Conservation (phyloP, 2,797 vertebrate genomes). For the Furcifer pardalis region DNA sequence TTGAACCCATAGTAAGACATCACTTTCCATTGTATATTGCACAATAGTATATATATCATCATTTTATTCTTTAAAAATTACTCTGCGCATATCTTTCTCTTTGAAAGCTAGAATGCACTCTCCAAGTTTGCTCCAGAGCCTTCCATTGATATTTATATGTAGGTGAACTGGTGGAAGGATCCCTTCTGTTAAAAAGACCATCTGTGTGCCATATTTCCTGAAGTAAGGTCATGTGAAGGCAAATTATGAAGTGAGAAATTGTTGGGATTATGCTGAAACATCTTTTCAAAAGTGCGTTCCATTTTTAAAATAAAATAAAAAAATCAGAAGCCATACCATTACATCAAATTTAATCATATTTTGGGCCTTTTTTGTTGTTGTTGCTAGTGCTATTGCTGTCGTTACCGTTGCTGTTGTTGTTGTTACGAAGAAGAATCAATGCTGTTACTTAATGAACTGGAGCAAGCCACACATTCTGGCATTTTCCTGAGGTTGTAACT, state of each 20-base stretch:
- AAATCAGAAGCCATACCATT: slow-evolving; percentile 64
- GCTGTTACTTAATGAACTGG: slow-evolving; percentile 71
- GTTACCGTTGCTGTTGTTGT: not conserved
- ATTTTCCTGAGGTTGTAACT: slow-evolving; percentile 68
- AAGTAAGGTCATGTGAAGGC: slow-evolving; percentile 55
- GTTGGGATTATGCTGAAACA: slow-evolving; percentile 40
- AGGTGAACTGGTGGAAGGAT: slow-evolving; percentile 49
- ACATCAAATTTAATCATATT: slow-evolving; percentile 64
- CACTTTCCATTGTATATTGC: not conserved
- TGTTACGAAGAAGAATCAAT: slow-evolving; percentile 39
- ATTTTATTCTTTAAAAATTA: not conserved
- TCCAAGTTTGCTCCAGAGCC: slow-evolving; percentile 14
- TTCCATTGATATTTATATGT: slow-evolving; percentile 30
- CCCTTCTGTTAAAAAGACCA: slow-evolving; percentile 49
- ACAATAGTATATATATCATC: not conserved
- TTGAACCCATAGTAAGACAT: not conserved
- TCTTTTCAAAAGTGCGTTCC: slow-evolving; percentile 48
- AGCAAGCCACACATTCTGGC: slow-evolving; percentile 67
- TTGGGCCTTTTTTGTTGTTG: slow-evolving; percentile 38
- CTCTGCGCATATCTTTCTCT: slow-evolving; percentile 27
- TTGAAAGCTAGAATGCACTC: slow-evolving; percentile 32
- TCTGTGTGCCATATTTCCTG: slow-evolving; percentile 44
- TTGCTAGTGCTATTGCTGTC: slow-evolving; percentile 39
- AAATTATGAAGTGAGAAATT: slow-evolving; percentile 51
- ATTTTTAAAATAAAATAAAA: slow-evolving; percentile 65